Evolutionary conservation across 2,113 vertebrate species (phyloP), one percentile per base, ranked within the genome.

Genomic region (Egretta garzetta): DNA sequence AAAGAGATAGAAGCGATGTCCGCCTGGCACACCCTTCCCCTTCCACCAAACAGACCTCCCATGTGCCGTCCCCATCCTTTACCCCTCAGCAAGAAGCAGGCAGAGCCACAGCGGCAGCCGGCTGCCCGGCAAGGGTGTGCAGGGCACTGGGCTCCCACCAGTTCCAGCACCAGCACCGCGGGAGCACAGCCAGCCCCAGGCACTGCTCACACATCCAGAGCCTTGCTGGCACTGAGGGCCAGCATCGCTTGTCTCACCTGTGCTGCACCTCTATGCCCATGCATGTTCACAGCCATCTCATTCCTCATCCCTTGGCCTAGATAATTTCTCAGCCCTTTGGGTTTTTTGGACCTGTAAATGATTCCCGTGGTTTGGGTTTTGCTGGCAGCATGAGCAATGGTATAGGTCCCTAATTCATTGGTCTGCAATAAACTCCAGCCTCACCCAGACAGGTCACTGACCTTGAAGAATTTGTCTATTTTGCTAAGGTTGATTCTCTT

Each of bases 391-490:
- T 0, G 1, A 72, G 77, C 43, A 66, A 4, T 12, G 33, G 37
- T 62, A 68, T 1, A 1, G 64, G 32, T 20, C 0, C 0, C 33
- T 63, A 45, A 93, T 67, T 52, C 84, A 80, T 3, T n/a, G 56
- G 62, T 55, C 67, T 72, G 47, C 68, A 92, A 4, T 47, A 17
- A 75, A 53, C 45, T 63, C 16, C 82, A 92, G 47, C 55, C 52
- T 80, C 87, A 87, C 35, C 33, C 72, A 71, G 55, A 47, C 49
- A 56, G 72, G 47, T 59, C 50, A 92, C 97, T 97, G 97, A 99
- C 99, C 99, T 99, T 99, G 96, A 99, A 99, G 96, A 99, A 99
- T 96, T 99, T 99, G 98, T 99, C 99, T 53, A 99, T 99, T 98
- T 99, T 99, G 98, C 99, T 99, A 77, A 99, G 99, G 98, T 99